A percentile compares a stretch with the other conserved stretches of the same genome.
phyloP scores from a whole-genome alignment of 2,797 vertebrate genomes.

The Novumbra hubbsi region DNA sequence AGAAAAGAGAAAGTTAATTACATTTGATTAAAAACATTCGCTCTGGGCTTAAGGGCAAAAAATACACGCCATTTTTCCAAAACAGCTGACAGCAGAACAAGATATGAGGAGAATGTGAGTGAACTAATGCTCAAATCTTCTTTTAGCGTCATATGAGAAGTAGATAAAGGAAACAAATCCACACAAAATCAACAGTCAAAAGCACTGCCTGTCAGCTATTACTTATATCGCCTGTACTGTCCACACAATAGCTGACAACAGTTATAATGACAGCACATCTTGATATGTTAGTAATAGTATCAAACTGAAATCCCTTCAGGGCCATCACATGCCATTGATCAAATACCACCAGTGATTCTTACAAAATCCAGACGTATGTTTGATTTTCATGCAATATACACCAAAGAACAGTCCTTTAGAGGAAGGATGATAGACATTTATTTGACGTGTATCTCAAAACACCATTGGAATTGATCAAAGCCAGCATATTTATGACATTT shows the following conservation, averaged over 20 bases:
- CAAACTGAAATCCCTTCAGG: background rate
- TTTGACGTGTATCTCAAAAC: no score
- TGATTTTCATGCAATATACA: no score
- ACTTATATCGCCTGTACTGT: background rate
- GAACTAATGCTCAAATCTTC: constrained; percentile 1
- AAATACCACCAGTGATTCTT: background rate
- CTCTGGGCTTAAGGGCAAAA: background rate
- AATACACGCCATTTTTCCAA: constrained; percentile 7
- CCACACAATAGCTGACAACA: background rate
- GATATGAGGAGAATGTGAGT: background rate
- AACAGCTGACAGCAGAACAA: constrained; percentile 3
- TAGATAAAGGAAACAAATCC: background rate
- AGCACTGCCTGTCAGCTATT: background rate
- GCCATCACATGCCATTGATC: background rate
- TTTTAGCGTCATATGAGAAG: background rate
- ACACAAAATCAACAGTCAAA: background rate
- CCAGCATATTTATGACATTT: no score
- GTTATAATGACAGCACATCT: constrained; percentile 1
- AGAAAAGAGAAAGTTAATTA: background rate
- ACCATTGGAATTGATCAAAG: no score
- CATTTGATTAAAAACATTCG: constrained; percentile 3
- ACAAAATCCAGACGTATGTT: background rate
- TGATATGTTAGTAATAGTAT: background rate
- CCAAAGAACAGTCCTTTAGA: no score
- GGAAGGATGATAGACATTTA: no score